Conservation (phyloP, 2,797 vertebrate species). For the Mus minutoides region DNA sequence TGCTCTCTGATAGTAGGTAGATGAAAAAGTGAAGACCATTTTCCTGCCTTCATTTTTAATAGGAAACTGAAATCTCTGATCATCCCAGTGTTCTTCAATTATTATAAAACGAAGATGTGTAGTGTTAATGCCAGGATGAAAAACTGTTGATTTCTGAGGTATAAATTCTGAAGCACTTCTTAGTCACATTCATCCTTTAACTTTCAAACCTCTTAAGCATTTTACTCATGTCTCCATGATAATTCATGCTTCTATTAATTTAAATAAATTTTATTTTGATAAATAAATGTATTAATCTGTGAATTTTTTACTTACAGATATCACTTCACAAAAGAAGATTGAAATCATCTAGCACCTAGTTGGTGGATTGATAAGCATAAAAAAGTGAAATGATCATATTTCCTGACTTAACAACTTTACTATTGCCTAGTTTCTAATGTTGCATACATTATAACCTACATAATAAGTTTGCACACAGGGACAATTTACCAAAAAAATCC, state of each 20-base stretch:
- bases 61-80: background rate
- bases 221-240: background rate
- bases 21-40: background rate
- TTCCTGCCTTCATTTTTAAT: slow-evolving; percentile 13
- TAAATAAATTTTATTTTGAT: background rate
- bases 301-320: background rate
- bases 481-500: background rate
- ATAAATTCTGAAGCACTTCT: background rate
- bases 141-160: background rate
- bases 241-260: background rate
- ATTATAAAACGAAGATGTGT: slow-evolving; percentile 3
- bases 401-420: background rate
- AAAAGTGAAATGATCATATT: background rate
- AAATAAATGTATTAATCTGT: background rate
- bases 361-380: background rate
- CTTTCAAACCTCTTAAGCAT: background rate
- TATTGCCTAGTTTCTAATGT: background rate
- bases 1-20: background rate
- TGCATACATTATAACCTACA: background rate
- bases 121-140: background rate
- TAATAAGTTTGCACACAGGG: background rate
- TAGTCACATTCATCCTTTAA: background rate
- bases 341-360: background rate
- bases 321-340: background rate
- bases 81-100: background rate